Evolutionary conservation across 1,140 invertebrate genomes (phyloP), one percentile per base, ranked within the genome.

Genomic region (Anoplolepis gracilipes): DNA sequence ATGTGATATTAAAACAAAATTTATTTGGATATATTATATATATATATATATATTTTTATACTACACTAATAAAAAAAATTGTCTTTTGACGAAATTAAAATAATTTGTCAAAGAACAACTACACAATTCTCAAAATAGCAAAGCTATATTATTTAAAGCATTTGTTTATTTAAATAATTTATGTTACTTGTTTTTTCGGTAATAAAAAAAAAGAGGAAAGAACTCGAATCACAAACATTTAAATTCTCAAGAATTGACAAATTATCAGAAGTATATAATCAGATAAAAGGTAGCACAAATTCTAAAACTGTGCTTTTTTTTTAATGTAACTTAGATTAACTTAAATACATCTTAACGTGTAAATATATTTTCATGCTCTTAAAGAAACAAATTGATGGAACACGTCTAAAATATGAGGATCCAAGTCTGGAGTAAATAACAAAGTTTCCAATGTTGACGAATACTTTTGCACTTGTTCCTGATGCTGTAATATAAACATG

Each of bases 381-480:
- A 98, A 94, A 39, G 97, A 97, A 85, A 98, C 97, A 94, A 99
- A 99, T 94, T 99, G 99, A 93, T 99, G 98, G 95, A 99, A 99
- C 36, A 99, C 97, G 94, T 99, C 98, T 65, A 99, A 95, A 92
- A 99, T 99, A 93, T 99, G 98, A 19, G 98, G 97, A 94, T 99
- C 99, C 92, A 99, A 96, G 94, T 99, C 99, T 92, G 98, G 98
- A 0, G 99, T 99, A 94, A 99, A 99, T 10, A 99, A 96, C 39
- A 99, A 95, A 0, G 98, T 99, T 94, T 99, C 98, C 93, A 99
- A 93, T 0, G 98, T 99, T 84, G 97, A 97, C 92, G 98, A 98
- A 95, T 99, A 99, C 92, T 98, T 98, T 95, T 98, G 98, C n/a
- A 99, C 99, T 96, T 99, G 98, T 92, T 99, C 98, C 94, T 99